Percentiles rank a stretch among this genome's conserved stretches.
Evolutionary conservation across 2,113 vertebrate genomes (phyloP).

Genomic region (Tragelaphus imberbis): DNA sequence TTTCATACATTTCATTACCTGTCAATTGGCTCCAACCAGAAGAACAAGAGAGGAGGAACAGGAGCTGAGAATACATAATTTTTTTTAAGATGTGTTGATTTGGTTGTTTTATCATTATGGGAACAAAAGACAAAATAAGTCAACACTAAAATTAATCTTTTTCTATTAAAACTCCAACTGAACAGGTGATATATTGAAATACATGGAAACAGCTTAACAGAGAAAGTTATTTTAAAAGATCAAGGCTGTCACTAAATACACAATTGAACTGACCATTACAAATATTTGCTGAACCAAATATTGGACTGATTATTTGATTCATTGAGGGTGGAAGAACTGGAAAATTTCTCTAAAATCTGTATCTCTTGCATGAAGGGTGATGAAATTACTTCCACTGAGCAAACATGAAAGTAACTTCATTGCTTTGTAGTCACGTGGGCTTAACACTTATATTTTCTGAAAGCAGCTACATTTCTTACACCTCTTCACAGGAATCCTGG

Average conservation of each 20-base stretch:
- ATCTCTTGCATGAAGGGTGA: constrained; percentile 3
- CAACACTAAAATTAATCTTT: neutral
- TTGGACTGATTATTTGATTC: constrained; percentile 26
- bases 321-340: neutral
- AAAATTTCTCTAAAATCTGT: constrained; percentile 28
- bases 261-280: neutral
- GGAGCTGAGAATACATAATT: neutral
- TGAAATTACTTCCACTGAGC: constrained; percentile 9
- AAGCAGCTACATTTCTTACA: neutral
- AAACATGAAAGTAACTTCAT: neutral
- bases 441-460: neutral
- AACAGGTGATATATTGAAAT: neutral
- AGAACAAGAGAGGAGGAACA: neutral
- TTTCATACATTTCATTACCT: constrained; percentile 7
- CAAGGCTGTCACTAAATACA: neutral
- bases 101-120: neutral
- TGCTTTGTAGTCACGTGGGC: neutral
- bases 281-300: constrained; percentile 35
- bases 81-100: neutral
- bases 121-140: neutral
- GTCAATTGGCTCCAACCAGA: neutral
- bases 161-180: neutral
- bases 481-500: neutral
- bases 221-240: neutral
- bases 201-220: neutral